Base-by-base conservation (phyloP, 2,113 vertebrate genomes). In the Bos javanicus region DNA sequence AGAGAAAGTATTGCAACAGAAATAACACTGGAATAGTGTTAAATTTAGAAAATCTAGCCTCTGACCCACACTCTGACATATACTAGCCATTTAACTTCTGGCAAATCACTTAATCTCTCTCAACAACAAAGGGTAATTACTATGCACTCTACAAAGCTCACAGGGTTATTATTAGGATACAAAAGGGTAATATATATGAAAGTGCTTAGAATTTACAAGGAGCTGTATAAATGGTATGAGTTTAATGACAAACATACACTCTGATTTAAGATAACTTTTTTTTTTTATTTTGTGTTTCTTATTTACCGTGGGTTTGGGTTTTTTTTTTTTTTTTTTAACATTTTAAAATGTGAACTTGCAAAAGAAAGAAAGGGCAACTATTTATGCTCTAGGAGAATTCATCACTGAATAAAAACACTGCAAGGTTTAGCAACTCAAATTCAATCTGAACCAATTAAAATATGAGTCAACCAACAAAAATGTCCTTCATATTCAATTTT, bases 41-140 rank as follows among this genome's bases (percentile, higher is more conserved):
- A 82, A 33, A 91, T 12, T n/a, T 64, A 16, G 25, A 87, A 94
- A 96, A 83, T 26, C 67, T 30, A 91, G 86, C 43, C 46, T 64
- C 23, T 96, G 85, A 92, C 25, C 36, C 60, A 94, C 48, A 54
- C 52, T 95, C 64, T 89, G 46, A 23, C 52, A 48, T n/a, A 74
- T 3, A 36, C 54, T 71, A n/a, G 13, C 25, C 90, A 93, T 88
- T 96, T 91, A 87, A 94, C 62, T 78, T 84, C 10, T 25, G n/a
- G 57, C 48, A 94, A 94, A 92, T 94, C 84, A 92, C 17, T 87
- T 94, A 96, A 96, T 52, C 84, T 92, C 30, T 95, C 39, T 94
- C 59, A 97, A 87, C 43, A 93, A 97, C 64, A 89, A 87, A 12
- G n/a, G 84, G 48, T 64, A 97, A 96, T 98, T 97, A 96, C 84